Conservation (phyloP, 2,888 invertebrate genomes). For the Synanthedon formicaeformis region DNA sequence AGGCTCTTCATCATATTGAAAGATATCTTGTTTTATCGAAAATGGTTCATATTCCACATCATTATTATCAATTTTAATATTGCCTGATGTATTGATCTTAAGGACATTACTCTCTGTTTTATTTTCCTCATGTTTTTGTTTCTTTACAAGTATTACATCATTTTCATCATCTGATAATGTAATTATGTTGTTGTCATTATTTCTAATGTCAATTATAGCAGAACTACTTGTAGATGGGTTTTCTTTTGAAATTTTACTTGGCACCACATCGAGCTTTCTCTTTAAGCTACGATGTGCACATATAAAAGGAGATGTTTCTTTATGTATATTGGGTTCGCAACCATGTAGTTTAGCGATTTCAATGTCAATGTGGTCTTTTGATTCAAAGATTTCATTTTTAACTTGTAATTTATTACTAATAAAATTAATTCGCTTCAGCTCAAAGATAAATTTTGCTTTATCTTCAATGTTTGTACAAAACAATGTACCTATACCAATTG, state of each 20-base stretch:
- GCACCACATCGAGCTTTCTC: too few relatives aligned
- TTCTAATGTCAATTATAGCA: too few relatives aligned
- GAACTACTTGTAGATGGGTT: too few relatives aligned
- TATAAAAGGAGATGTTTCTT: constrained; percentile 14
- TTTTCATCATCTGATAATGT: constrained; percentile 36
- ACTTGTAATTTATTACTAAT: constrained; percentile 27
- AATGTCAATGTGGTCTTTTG: constrained; percentile 25
- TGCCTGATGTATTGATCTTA: constrained; percentile 12
- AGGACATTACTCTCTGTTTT: constrained; percentile 14
- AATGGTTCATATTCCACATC: constrained; percentile 44
- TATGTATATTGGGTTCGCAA: constrained; percentile 1
- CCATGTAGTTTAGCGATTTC: constrained; percentile 20
- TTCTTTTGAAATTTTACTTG: too few relatives aligned
- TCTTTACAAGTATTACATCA: constrained; percentile 18
- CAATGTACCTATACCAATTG: constrained; percentile 69
- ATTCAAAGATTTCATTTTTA: constrained; percentile 21
- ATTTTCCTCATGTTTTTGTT: constrained; percentile 7
- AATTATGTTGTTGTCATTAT: too few relatives aligned
- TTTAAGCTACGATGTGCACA: too few relatives aligned
- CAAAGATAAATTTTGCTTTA: constrained; percentile 48
- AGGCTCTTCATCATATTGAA: constrained; percentile 45
- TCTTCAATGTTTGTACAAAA: constrained; percentile 30
- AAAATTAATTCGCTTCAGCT: constrained; percentile 28
- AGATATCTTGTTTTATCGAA: constrained; percentile 50
- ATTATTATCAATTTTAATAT: constrained; percentile 37